phyloP scores from a whole-genome alignment of 1,140 invertebrate genomes.

The Saccostrea cuccullata region DNA sequence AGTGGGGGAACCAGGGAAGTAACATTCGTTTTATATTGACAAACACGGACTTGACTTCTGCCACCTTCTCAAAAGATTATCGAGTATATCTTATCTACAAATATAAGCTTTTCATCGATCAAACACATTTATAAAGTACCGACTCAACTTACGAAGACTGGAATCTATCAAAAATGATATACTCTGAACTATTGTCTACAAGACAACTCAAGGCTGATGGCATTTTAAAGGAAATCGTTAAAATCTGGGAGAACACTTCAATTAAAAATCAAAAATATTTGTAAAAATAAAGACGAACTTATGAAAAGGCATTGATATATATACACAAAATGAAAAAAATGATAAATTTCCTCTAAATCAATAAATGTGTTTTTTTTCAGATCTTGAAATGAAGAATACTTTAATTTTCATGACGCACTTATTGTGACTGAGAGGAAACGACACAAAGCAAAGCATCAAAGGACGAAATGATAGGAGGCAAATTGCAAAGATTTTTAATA shows the following conservation, averaged over 20 bases:
- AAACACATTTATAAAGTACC: slow-evolving; percentile 26
- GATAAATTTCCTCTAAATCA: no score
- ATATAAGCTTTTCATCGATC: slow-evolving; percentile 18
- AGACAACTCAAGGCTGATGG: not conserved
- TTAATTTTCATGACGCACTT: no score
- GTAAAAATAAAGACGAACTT: no score
- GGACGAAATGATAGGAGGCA: no score
- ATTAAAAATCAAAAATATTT: not conserved
- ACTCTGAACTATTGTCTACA: not conserved
- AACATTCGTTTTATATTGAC: slow-evolving; percentile 15
- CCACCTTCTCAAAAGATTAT: slow-evolving; percentile 8
- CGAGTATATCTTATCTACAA: slow-evolving; percentile 29
- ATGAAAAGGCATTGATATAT: not conserved
- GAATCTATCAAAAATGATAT: slow-evolving; percentile 21
- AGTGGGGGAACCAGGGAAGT: not conserved
- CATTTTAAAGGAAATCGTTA: not conserved
- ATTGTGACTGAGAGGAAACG: no score
- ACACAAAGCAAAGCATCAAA: no score
- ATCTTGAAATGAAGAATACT: no score
- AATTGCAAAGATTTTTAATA: no score
- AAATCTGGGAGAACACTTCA: not conserved
- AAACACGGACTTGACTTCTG: slow-evolving; percentile 23
- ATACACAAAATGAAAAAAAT: no score
- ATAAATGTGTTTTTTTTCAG: no score
- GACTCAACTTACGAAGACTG: slow-evolving; percentile 9